Evolutionary conservation across 1,140 invertebrate species (phyloP).

Genomic region (Drosophila eugracilis): DNA sequence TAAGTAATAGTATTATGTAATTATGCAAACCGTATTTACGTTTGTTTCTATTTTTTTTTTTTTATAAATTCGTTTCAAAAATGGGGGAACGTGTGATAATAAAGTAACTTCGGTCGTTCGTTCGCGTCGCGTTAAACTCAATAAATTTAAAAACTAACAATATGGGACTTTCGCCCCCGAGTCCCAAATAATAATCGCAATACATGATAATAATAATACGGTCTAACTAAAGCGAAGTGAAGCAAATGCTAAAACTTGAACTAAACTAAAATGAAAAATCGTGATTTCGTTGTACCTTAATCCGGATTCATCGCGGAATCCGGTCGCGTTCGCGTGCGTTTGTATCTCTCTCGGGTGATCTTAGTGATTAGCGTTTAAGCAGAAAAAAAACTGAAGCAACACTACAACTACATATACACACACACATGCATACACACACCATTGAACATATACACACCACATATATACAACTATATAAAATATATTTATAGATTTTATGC

Average conservation of each 20-base stretch:
- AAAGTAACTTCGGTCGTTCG: constrained; percentile 82
- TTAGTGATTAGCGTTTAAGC: constrained; percentile 82
- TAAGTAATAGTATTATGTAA: constrained; percentile 82
- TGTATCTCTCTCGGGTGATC: constrained; percentile 85
- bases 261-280: constrained; percentile 73
- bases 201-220: constrained; percentile 47
- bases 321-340: constrained; percentile 85
- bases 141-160: constrained; percentile 52
- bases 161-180: constrained; percentile 82
- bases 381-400: constrained; percentile 49
- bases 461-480: constrained; percentile 49
- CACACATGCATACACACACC: constrained; percentile 28
- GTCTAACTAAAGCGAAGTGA: constrained; percentile 42
- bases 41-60: constrained; percentile 61
- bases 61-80: constrained; percentile 63
- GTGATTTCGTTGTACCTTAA: constrained; percentile 85
- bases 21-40: constrained; percentile 61
- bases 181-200: constrained; percentile 73
- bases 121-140: constrained; percentile 79
- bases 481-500: constrained; percentile 54
- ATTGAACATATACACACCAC: constrained; percentile 39
- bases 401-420: constrained; percentile 45
- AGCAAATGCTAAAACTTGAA: constrained; percentile 54
- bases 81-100: constrained; percentile 82
- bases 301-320: constrained; percentile 85